Percentiles rank a stretch among this genome's conserved stretches.
phyloP scores from a whole-genome alignment of 2,888 invertebrate genomes.

The Polyploca ridens region DNA sequence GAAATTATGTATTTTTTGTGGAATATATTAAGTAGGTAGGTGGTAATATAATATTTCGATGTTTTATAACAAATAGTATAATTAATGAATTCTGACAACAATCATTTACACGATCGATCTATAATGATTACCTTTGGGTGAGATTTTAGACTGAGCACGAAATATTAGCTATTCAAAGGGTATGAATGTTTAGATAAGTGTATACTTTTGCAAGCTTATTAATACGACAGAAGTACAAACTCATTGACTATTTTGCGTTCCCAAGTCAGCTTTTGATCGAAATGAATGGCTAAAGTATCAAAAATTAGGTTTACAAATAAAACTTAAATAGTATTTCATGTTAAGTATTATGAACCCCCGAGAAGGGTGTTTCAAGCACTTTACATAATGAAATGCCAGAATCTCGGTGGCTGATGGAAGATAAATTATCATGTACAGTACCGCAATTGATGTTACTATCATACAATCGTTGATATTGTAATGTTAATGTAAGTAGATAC shows the following conservation, averaged over 20 bases:
- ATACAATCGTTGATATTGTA: conserved; percentile 67
- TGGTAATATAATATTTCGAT: background rate
- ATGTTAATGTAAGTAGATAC: conserved; percentile 65
- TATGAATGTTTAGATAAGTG: conserved; percentile 30
- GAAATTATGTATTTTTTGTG: conserved; percentile 6
- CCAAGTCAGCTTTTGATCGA: background rate
- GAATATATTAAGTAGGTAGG: background rate
- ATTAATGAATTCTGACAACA: conserved; percentile 21
- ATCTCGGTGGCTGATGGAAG: conserved; percentile 40
- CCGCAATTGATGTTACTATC: conserved; percentile 45
- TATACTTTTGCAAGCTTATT: conserved; percentile 32
- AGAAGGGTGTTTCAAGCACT: conserved; percentile 14
- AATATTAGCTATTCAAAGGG: conserved; percentile 46
- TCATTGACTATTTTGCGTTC: conserved; percentile 18
- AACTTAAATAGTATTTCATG: conserved; percentile 37
- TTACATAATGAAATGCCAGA: conserved; percentile 19
- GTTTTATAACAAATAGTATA: background rate
- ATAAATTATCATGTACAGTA: conserved; percentile 34
- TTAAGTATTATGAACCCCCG: conserved; percentile 44
- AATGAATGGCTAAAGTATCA: background rate
- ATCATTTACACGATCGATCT: conserved; percentile 31
- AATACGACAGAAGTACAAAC: conserved; percentile 43
- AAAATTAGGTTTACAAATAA: background rate
- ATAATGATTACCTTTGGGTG: conserved; percentile 44
- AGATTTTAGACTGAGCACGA: conserved; percentile 64